Evolutionary conservation across 2,888 invertebrate species (phyloP).

Genomic region (Sphinx pinastri): DNA sequence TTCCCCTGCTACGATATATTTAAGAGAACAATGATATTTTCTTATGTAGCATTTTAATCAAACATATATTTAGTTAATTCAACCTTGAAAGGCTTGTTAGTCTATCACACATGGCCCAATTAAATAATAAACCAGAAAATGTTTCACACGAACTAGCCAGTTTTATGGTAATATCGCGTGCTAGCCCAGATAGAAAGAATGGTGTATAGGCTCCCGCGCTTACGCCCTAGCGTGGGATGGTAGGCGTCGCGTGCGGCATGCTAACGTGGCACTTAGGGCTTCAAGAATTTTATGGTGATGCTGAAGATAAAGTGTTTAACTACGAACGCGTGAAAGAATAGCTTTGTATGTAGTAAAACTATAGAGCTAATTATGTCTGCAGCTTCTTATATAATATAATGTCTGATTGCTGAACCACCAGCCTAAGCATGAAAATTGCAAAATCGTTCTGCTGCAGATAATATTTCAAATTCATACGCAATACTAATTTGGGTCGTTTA

Average conservation of each 20-base stretch:
- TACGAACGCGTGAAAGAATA: neutral
- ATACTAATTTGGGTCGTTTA: no score
- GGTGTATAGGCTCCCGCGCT: neutral
- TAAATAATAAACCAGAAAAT: neutral
- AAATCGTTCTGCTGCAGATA: no score
- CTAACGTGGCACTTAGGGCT: neutral
- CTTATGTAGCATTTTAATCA: no score
- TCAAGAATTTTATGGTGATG: neutral
- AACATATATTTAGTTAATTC: no score
- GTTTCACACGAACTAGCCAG: neutral
- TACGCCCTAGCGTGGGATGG: neutral
- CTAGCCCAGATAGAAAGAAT: neutral
- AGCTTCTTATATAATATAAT: no score
- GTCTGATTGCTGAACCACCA: no score
- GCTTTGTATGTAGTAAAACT: no score
- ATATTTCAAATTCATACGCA: no score
- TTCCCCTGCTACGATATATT: no score
- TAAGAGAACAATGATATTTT: no score
- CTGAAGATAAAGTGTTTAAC: neutral
- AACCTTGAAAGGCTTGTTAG: neutral
- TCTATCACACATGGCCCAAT: neutral
- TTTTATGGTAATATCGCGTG: constrained; percentile 7
- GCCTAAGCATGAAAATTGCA: no score
- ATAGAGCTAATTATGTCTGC: no score
- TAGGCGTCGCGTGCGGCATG: constrained; percentile 5